These are phyloP conservation scores for Thryonomys swinderianus DNA, from an alignment of 2,113 vertebrate genomes.

Conservation along the genomic window DNA sequence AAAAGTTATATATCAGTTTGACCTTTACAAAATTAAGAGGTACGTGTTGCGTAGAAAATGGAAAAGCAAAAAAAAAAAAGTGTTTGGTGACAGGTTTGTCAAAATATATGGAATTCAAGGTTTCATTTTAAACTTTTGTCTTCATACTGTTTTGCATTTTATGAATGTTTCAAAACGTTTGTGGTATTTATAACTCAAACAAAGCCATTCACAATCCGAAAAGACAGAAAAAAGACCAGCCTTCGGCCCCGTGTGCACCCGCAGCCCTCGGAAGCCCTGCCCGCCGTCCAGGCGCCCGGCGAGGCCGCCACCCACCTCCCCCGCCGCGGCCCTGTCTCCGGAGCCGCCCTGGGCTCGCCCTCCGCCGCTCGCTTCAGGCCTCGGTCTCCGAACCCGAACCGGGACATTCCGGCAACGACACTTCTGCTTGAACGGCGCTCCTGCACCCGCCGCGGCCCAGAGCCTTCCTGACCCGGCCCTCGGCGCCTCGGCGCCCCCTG, in stretches of 20 bases:
- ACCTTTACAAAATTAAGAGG: background rate
- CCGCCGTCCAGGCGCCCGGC: too few relatives aligned
- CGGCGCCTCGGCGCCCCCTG: too few relatives aligned
- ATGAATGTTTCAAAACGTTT: background rate
- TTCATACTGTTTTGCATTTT: background rate
- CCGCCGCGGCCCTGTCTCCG: background rate
- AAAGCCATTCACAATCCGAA: background rate
- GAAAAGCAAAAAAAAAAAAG: background rate
- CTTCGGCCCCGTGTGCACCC: background rate
- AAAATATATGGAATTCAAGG: slow-evolving; percentile 5
- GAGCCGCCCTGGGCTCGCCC: background rate
- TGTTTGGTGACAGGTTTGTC: background rate
- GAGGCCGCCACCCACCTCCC: background rate
- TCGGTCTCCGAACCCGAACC: background rate
- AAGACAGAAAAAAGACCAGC: background rate
- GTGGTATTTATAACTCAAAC: background rate
- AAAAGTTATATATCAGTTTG: background rate
- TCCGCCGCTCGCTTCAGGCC: background rate
- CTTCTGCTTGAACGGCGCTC: background rate
- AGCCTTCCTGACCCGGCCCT: background rate
- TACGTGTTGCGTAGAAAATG: background rate
- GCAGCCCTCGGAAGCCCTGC: background rate
- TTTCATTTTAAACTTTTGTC: background rate
- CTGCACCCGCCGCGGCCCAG: background rate
- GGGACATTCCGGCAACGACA: background rate